These are phyloP conservation scores for Microtus ochrogaster DNA, from an alignment of 2,113 vertebrate species.

Conservation along the genomic window DNA sequence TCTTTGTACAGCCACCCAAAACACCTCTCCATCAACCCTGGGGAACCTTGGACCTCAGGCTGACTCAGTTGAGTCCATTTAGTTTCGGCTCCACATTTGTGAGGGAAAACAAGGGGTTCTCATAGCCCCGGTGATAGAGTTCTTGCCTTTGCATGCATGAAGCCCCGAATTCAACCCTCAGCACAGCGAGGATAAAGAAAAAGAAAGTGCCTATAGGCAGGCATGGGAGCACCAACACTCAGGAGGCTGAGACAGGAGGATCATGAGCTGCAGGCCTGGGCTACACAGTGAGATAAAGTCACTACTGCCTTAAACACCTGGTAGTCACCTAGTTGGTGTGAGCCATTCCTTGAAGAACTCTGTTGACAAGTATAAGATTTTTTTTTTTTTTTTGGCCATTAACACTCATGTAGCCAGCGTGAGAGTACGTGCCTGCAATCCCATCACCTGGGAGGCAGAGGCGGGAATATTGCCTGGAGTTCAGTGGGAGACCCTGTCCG, in stretches of 20 bases:
- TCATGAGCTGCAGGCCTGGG: neutral
- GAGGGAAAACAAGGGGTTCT: neutral
- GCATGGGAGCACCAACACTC: neutral
- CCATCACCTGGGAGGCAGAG: neutral
- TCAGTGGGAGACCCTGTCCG: neutral
- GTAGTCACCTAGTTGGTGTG: neutral
- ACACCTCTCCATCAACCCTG: neutral
- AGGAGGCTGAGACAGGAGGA: neutral
- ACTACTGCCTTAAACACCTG: neutral
- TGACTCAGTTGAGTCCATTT: neutral
- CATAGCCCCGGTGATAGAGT: neutral
- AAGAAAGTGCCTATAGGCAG: no score
- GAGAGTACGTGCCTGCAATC: neutral
- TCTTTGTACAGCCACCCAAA: neutral
- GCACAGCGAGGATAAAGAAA: neutral
- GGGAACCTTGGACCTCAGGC: neutral
- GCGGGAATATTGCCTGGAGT: neutral
- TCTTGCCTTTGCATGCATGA: neutral
- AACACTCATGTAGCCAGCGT: neutral
- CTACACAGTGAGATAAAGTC: neutral
- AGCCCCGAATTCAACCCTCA: neutral
- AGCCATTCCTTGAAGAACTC: neutral
- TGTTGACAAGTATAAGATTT: neutral
- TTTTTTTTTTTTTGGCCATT: neutral
- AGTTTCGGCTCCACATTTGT: neutral